phyloP scores from a whole-genome alignment of 2,888 invertebrate genomes.

The Lathronympha strigana region DNA sequence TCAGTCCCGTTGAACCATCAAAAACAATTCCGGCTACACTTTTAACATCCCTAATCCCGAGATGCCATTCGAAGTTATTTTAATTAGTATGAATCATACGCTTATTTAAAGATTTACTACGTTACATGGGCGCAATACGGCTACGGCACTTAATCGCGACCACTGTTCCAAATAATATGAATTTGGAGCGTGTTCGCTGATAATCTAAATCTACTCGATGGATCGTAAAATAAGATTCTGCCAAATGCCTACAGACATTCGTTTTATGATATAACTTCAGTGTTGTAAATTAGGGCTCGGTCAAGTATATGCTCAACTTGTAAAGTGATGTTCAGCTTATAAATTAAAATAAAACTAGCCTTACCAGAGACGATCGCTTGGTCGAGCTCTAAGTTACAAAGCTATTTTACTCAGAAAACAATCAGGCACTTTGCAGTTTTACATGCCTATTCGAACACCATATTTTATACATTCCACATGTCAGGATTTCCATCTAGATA shows the following conservation, averaged over 20 bases:
- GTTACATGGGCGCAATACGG: conserved; percentile 35
- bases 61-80: conserved; percentile 68
- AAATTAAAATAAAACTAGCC: no score
- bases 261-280: neutral
- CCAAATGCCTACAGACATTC: neutral
- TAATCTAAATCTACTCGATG: conserved; percentile 20
- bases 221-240: conserved; percentile 1
- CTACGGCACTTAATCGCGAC: conserved; percentile 48
- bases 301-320: no score
- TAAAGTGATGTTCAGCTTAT: neutral
- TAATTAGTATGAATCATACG: conserved; percentile 71
- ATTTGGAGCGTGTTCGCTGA: conserved; percentile 7
- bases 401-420: neutral
- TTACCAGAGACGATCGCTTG: no score
- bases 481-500: neutral
- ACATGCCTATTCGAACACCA: neutral
- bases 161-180: conserved; percentile 4
- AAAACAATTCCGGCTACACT: conserved; percentile 21
- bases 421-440: conserved; percentile 2
- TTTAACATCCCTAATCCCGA: conserved; percentile 49
- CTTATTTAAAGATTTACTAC: conserved; percentile 49
- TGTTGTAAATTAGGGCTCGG: neutral
- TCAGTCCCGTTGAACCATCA: conserved; percentile 16
- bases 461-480: neutral
- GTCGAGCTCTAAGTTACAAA: neutral